Evolutionary conservation across 1,140 invertebrate genomes (phyloP).

Genomic region (Meteorus sp.): DNA sequence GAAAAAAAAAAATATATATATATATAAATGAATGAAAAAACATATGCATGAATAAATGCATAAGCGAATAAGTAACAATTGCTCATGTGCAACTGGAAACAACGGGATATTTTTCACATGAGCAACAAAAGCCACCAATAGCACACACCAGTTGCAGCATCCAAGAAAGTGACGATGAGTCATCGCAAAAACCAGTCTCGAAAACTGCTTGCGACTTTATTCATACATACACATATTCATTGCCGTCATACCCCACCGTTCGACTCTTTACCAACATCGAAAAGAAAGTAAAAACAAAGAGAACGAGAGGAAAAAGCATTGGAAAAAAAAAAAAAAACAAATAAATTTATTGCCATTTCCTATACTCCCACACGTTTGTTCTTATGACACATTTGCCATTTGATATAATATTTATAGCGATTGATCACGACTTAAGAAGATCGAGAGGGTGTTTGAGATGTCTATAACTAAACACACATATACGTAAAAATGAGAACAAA

Average conservation of each 20-base stretch:
- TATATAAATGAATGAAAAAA: neutral
- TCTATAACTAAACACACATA: no score
- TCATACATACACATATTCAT: neutral
- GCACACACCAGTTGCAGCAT: neutral
- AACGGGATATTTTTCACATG: neutral
- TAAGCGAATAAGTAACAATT: no score
- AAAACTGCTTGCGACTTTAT: neutral
- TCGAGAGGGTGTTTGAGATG: neutral
- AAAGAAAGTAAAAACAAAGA: no score
- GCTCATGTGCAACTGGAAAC: neutral
- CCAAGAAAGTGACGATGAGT: conserved; percentile 2
- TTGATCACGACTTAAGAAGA: no score
- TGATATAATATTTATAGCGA: no score
- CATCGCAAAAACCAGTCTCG: conserved; percentile 15
- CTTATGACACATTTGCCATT: no score
- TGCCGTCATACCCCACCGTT: neutral
- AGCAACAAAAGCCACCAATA: conserved; percentile 3
- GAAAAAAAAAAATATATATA: neutral
- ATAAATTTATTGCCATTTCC: no score
- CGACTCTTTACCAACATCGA: neutral
- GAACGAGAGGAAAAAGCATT: no score
- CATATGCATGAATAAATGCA: neutral
- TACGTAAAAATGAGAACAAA: conserved; percentile 19
- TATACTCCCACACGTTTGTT: no score
- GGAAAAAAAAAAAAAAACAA: no score